Conservation (phyloP, 2,888 invertebrate genomes). For the Drosophila macrothrix region DNA sequence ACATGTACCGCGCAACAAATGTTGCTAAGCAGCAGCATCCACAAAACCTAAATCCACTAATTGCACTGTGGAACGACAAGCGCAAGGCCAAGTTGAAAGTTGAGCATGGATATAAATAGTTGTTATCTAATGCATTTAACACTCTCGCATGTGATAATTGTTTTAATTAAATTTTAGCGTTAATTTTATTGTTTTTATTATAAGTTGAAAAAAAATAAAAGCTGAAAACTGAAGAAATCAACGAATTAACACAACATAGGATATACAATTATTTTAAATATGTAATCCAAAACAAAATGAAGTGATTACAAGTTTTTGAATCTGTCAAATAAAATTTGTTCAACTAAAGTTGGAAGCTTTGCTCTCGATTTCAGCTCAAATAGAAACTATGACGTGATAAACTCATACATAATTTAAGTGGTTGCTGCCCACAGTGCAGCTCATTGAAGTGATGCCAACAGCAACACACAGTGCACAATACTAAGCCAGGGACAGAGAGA, state of each 20-base stretch:
- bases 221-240: not conserved
- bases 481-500: constrained; percentile 17
- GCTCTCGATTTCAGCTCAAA: not conserved
- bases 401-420: not conserved
- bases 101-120: not conserved
- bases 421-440: constrained; percentile 32
- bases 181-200: no score
- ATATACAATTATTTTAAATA: not conserved
- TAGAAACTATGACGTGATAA: not conserved
- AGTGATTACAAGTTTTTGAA: not conserved
- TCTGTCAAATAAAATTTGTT: not conserved
- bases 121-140: not conserved
- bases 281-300: not conserved
- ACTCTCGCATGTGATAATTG: not conserved
- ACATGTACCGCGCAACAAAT: constrained; percentile 35
- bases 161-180: not conserved
- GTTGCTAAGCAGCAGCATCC: constrained; percentile 51
- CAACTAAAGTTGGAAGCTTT: not conserved
- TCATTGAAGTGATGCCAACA: constrained; percentile 21
- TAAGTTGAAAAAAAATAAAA: not conserved
- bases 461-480: constrained; percentile 12
- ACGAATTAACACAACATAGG: not conserved
- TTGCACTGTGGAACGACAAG: constrained; percentile 29
- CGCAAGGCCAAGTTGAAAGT: not conserved
- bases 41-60: constrained; percentile 56